Percentiles rank a stretch among this genome's conserved stretches.
Evolutionary conservation across 2,113 vertebrate genomes (phyloP).

Genomic region (Myrmophylax atrothorax): DNA sequence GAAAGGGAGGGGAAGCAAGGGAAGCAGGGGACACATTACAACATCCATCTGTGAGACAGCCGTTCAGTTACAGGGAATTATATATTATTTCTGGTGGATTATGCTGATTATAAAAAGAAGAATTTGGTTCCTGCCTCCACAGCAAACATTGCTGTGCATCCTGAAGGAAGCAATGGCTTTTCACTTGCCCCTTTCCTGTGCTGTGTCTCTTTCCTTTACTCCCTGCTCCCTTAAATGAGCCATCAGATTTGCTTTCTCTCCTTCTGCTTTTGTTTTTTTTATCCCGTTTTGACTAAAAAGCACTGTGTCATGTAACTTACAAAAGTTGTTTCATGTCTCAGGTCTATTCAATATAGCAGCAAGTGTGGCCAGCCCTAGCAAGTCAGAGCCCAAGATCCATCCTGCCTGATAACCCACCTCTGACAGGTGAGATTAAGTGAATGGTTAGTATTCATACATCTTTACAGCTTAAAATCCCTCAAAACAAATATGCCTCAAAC

Average conservation of each 20-base stretch:
- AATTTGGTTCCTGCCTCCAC: slow-evolving; percentile 62
- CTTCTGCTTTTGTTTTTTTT: background rate
- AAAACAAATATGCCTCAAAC: background rate
- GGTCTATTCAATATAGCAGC: background rate
- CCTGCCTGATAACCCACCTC: background rate
- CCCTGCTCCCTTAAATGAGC: background rate
- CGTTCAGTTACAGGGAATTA: slow-evolving; percentile 79
- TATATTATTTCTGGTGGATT: slow-evolving; percentile 84
- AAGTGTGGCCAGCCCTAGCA: background rate
- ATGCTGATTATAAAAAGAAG: slow-evolving; percentile 77
- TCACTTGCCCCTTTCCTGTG: slow-evolving; percentile 16
- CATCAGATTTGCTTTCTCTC: background rate
- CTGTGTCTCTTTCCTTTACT: background rate
- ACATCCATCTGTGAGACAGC: slow-evolving; percentile 82
- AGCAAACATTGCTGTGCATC: slow-evolving; percentile 37
- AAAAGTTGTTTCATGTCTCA: background rate
- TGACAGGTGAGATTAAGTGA: background rate
- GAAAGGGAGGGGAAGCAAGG: slow-evolving; percentile 10
- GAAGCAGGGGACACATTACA: slow-evolving; percentile 70
- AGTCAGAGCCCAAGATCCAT: background rate
- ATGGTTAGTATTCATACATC: background rate
- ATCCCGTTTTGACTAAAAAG: background rate
- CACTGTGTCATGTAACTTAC: background rate
- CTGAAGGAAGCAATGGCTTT: slow-evolving; percentile 72
- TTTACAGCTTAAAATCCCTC: background rate